Evolutionary conservation across 2,888 invertebrate species (phyloP), one percentile per base, ranked within the genome.

Genomic region (Stenotaenia linearis): DNA sequence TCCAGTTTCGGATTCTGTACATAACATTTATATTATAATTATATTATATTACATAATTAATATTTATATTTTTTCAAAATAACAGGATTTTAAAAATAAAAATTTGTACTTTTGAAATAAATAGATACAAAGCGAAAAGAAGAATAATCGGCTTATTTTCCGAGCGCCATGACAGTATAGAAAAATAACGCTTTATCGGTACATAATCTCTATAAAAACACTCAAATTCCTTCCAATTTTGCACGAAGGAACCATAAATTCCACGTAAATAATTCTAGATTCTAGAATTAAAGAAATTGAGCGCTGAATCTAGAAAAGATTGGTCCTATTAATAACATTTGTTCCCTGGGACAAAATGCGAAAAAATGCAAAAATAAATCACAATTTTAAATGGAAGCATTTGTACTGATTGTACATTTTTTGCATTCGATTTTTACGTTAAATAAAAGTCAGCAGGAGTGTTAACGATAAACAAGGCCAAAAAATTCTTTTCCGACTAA

Each of bases 371-470:
- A 69, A 69, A 25, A 69, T 25, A 7, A 10, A 69, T 25, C 0
- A 69, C n/a, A 69, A n/a, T 1, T 25, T 28, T 12, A 28, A 69
- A 28, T 69, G 69, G 69, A 69, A 69, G 69, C 69, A 69, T 69
- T n/a, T 69, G 25, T 50, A 50, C 50, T 50, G 50, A 21, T 50
- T 50, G 50, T 50, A 50, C 50, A 50, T 23, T 25, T 69, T n/a
- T 69, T 69, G 69, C 69, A 69, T 69, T 69, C 25, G n/a, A 15
- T 50, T n/a, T 12, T 40, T 40, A 56, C 23, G n/a, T 56, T 25
- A 69, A 69, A 69, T 69, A 25, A 69, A 28, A 69, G n/a, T 28
- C n/a, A 28, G 69, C 69, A 69, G 69, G 69, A 25, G 69, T 69
- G 25, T 69, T 69, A 25, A 69, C 25, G 15, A 15, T 28, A 69